Conservation (phyloP, 2,888 invertebrate species). For the Drosophila leonis region DNA sequence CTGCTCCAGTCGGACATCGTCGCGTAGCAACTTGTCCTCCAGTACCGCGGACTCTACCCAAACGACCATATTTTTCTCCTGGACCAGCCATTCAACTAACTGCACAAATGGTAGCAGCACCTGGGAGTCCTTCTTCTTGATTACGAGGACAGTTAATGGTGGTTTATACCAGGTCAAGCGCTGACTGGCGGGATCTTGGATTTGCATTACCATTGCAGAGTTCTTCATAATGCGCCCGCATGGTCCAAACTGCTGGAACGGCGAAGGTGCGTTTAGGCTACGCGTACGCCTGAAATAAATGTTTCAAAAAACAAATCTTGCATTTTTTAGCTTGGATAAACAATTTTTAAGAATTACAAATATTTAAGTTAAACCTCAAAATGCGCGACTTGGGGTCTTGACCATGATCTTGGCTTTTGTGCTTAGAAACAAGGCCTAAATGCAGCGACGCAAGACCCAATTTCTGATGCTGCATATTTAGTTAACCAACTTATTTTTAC, state of each 20-base stretch:
- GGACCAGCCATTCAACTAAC: conserved; percentile 95
- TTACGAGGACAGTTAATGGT: conserved; percentile 97
- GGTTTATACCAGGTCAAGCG: conserved; percentile 98
- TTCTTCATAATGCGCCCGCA: conserved; percentile 99
- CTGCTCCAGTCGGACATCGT: conserved; percentile 87
- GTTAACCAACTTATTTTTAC: conserved; percentile 10
- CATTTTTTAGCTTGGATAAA: no score
- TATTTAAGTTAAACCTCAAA: conserved; percentile 44
- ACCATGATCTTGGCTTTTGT: conserved; percentile 22
- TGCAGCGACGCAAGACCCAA: conserved; percentile 25
- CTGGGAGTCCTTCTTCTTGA: conserved; percentile 97
- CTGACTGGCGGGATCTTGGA: conserved; percentile 98
- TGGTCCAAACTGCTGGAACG: conserved; percentile 98
- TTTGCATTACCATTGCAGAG: conserved; percentile 98
- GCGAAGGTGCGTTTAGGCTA: conserved; percentile 98
- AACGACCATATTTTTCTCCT: conserved; percentile 98
- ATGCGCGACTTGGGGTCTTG: conserved; percentile 35
- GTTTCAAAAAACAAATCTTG: conserved; percentile 22
- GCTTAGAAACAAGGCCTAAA: conserved; percentile 22
- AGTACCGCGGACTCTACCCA: conserved; percentile 96
- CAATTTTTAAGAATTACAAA: background rate
- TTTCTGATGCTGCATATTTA: conserved; percentile 45
- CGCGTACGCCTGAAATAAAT: conserved; percentile 93
- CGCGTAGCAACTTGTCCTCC: conserved; percentile 92
- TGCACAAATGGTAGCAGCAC: conserved; percentile 97